A percentile compares a stretch with the other conserved stretches of the same genome.
These are phyloP conservation scores for Artibeus lituratus DNA, from an alignment of 2,797 vertebrate genomes.

Conservation along the genomic window DNA sequence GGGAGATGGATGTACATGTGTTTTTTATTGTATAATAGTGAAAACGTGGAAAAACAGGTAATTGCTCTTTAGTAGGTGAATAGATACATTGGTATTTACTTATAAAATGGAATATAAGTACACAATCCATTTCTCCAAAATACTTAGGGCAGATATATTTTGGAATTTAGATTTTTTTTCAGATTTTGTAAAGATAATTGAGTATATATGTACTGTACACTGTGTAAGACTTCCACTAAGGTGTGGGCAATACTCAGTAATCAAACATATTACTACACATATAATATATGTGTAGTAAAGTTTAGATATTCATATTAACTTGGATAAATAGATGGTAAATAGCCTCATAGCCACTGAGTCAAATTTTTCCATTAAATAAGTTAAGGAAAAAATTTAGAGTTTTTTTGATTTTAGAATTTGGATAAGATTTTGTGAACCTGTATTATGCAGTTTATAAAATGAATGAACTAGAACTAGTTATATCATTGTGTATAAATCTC, in stretches of 20 bases:
- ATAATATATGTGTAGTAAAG: neutral
- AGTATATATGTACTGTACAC: neutral
- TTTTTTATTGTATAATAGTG: neutral
- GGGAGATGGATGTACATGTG: neutral
- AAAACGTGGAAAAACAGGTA: neutral
- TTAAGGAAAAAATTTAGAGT: neutral
- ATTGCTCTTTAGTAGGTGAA: neutral
- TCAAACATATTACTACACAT: too few species aligned
- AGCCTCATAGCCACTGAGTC: neutral
- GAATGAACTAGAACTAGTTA: neutral
- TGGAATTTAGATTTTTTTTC: neutral
- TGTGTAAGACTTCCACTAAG: neutral
- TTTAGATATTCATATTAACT: neutral
- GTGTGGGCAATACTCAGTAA: neutral
- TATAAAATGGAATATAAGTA: neutral
- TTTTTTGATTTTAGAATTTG: neutral
- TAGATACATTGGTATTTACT: neutral
- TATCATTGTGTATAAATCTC: neutral
- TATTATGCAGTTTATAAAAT: neutral
- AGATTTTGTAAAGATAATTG: neutral
- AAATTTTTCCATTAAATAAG: neutral
- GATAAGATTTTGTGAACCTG: neutral
- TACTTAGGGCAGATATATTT: neutral
- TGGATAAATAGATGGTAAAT: neutral
- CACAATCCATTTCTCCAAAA: neutral